Evolutionary conservation across 2,888 invertebrate species (phyloP).

Genomic region (Leptinotarsa haldemani): DNA sequence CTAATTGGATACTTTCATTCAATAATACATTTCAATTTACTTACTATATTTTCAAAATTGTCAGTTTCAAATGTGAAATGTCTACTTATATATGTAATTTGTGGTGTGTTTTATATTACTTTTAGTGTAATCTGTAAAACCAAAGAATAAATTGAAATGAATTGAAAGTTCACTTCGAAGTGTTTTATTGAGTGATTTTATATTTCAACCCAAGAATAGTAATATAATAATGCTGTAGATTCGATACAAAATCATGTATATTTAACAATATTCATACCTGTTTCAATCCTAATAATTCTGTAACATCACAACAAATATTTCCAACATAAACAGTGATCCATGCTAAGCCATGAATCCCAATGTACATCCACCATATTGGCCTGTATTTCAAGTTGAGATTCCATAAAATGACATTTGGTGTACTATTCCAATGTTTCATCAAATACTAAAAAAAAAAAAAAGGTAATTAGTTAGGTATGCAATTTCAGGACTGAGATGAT

Average conservation of each 20-base stretch:
- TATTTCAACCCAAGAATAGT: not conserved
- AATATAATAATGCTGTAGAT: not conserved
- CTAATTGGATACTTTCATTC: too few species aligned
- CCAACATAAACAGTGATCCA: conserved; percentile 74
- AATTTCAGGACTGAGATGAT: not conserved
- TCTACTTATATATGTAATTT: too few species aligned
- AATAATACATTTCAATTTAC: too few species aligned
- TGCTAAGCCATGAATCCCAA: conserved; percentile 66
- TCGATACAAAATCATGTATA: not conserved
- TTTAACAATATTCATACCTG: conserved; percentile 62
- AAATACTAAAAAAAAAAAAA: conserved; percentile 63
- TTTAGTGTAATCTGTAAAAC: too few species aligned
- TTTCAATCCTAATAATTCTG: conserved; percentile 72
- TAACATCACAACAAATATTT: conserved; percentile 72
- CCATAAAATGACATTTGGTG: conserved; percentile 69
- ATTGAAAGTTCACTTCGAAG: too few species aligned
- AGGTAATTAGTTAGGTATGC: not conserved
- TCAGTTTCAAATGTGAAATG: too few species aligned
- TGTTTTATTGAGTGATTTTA: too few species aligned
- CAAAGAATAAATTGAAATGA: too few species aligned
- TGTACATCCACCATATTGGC: conserved; percentile 67
- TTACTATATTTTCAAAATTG: too few species aligned
- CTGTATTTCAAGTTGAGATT: conserved; percentile 67
- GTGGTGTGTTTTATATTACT: too few species aligned
- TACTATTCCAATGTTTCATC: conserved; percentile 68